A percentile compares a stretch with the other conserved stretches of the same genome.
These are phyloP conservation scores for Rhinella marina DNA, from an alignment of 2,797 vertebrate species.

Conservation along the genomic window DNA sequence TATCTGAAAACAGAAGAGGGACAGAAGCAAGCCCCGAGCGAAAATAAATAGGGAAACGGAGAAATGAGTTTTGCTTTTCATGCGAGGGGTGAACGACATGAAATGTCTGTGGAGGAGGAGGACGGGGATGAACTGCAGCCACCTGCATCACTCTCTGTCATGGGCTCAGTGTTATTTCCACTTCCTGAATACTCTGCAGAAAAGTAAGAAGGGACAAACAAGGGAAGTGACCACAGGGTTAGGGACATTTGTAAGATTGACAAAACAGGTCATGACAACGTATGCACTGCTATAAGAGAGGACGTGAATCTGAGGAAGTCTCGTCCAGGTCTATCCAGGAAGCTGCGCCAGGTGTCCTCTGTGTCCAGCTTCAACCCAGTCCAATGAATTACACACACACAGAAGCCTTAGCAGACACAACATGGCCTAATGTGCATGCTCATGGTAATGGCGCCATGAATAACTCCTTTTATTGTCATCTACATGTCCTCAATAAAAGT, in stretches of 20 bases:
- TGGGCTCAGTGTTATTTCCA: constrained; percentile 95
- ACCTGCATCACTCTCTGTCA: constrained; percentile 92
- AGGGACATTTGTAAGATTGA: constrained; percentile 59
- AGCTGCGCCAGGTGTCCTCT: neutral
- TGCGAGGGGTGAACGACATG: constrained; percentile 71
- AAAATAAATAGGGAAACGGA: neutral
- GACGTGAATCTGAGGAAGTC: neutral
- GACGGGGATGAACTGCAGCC: constrained; percentile 81
- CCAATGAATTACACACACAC: neutral
- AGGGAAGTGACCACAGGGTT: constrained; percentile 73
- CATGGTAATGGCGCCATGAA: neutral
- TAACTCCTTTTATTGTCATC: neutral
- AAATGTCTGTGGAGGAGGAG: constrained; percentile 68
- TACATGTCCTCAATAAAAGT: neutral
- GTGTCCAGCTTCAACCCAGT: neutral
- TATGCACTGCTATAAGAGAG: neutral
- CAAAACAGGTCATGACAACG: constrained; percentile 40
- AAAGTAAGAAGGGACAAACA: constrained; percentile 82
- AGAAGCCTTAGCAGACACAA: neutral
- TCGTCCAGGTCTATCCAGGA: neutral
- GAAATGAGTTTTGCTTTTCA: constrained; percentile 68
- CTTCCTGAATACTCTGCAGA: constrained; percentile 93
- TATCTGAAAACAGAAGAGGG: constrained; percentile 1
- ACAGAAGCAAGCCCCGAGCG: neutral
- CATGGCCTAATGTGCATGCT: neutral